Conservation (phyloP, 2,113 vertebrate genomes). For the Rhagologus leucostigma region DNA sequence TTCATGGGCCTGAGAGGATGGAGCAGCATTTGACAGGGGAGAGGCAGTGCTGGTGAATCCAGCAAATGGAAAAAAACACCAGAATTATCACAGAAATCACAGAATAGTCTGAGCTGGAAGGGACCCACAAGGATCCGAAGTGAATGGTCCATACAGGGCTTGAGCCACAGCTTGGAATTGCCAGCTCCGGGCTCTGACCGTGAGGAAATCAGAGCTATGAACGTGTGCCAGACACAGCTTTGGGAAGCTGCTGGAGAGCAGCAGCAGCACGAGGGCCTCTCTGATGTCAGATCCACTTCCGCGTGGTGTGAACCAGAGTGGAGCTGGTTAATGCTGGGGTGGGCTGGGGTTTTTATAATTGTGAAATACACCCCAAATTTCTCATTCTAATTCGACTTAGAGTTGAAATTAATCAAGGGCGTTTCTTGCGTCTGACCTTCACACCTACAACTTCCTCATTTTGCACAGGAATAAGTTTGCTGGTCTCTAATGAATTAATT, state of each 20-base stretch:
- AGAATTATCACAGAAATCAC: background rate
- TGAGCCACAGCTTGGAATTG: background rate
- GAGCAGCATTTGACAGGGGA: background rate
- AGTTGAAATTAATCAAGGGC: background rate
- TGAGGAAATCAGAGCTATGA: background rate
- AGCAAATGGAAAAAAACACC: background rate
- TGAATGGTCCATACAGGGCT: background rate
- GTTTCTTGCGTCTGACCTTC: background rate
- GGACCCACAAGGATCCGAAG: background rate
- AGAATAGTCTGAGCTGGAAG: background rate
- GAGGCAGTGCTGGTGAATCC: background rate
- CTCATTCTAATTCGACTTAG: background rate
- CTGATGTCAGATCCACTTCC: background rate
- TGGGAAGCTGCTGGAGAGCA: background rate
- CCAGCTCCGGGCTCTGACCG: background rate
- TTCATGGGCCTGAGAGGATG: background rate
- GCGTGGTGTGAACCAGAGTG: fast-evolving
- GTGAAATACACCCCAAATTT: background rate
- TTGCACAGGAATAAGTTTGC: background rate
- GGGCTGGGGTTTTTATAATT: background rate
- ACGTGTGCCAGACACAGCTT: background rate
- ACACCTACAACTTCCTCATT: background rate
- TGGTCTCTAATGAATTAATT: background rate
- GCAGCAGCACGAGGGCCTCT: background rate
- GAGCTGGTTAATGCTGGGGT: background rate